Evolutionary conservation across 2,797 vertebrate genomes (phyloP).

Genomic region (Eurystomus glaucurus): DNA sequence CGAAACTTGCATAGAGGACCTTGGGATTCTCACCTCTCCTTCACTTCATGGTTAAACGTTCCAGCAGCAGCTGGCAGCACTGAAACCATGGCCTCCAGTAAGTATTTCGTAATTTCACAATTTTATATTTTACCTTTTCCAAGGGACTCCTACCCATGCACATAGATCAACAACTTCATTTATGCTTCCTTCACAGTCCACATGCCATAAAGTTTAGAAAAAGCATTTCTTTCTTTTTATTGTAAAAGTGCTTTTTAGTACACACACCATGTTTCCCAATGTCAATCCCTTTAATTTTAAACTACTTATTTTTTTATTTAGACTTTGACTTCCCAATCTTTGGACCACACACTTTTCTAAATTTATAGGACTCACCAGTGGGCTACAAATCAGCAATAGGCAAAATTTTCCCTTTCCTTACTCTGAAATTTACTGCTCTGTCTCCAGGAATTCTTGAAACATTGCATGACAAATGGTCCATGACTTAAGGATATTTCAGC

Average conservation of each 20-base stretch:
- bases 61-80: background rate
- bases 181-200: background rate
- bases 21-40: background rate
- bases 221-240: background rate
- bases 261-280: background rate
- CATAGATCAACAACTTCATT: background rate
- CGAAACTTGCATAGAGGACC: background rate
- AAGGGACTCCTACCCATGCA: background rate
- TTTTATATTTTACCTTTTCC: background rate
- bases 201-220: background rate
- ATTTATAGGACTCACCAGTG: background rate
- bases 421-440: conserved; percentile 26
- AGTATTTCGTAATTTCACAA: background rate
- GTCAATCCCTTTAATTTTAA: background rate
- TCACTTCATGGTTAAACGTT: background rate
- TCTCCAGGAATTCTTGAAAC: conserved; percentile 24
- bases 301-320: background rate
- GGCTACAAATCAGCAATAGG: background rate
- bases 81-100: background rate
- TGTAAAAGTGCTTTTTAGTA: background rate
- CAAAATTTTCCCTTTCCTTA: background rate
- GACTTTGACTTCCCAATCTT: background rate
- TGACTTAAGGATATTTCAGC: background rate
- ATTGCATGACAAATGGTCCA: background rate
- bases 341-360: background rate